Base-by-base conservation (phyloP, 2,888 invertebrate genomes). In the Catotricha subobsoleta region DNA sequence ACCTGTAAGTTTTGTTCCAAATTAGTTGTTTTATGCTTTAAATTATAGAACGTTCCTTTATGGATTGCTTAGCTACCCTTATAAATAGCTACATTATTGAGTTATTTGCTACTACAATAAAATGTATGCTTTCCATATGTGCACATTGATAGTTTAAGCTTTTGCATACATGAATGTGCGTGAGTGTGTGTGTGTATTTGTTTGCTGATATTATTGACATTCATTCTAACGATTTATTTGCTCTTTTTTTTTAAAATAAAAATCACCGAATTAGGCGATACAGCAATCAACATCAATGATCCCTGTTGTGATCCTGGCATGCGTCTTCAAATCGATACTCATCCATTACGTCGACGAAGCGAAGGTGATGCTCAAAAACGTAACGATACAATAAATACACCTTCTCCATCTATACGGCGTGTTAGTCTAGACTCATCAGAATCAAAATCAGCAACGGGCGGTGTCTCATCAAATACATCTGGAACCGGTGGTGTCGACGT, bases 1-100 rank as follows among this genome's bases (percentile, higher is more conserved):
- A 74, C 72, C 74, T 76, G 78, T 78, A 79, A 79, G 78, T 79
- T 74, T 73, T 70, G 56, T 58, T 58, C n/a, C n/a, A n/a, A n/a
- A n/a, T n/a, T n/a, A n/a, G n/a, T n/a, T n/a, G 5, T 29, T 6
- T 29, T 9, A 19, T 33, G 33, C 3, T 15, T 30, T 8, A 9
- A 16, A 16, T 30, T 3, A 13, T 3, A 5, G 13, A 30, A 28
- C 28, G 13, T 29, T 29, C n/a, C 29, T 13, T n/a, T 8, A 5
- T 8, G n/a, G 4, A 29, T n/a, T 29, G 4, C n/a, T n/a, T n/a
- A n/a, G n/a, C n/a, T n/a, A n/a, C n/a, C n/a, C n/a, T n/a, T n/a
- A n/a, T n/a, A n/a, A n/a, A n/a, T n/a, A n/a, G n/a, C n/a, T n/a
- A n/a, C n/a, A n/a, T n/a, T n/a, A n/a, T n/a, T n/a, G n/a, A n/a